A percentile compares a stretch with the other conserved stretches of the same genome.
Conservation (phyloP, 2,797 vertebrate species). For the Mormyrops attenuatus region DNA sequence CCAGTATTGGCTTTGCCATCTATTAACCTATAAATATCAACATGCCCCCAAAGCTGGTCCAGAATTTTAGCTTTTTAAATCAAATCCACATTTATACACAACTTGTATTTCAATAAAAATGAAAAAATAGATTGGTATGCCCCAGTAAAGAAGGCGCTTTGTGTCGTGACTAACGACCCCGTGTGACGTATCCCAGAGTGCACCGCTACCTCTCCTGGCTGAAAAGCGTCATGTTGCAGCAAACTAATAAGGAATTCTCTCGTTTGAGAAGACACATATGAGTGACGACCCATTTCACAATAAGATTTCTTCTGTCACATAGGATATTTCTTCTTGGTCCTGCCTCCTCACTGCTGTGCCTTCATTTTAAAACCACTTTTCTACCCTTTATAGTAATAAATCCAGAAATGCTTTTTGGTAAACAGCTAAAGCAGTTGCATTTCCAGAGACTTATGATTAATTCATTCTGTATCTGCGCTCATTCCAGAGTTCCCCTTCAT, state of each 20-base stretch:
- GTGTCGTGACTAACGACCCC: neutral
- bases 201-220: neutral
- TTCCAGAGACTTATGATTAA: neutral
- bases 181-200: neutral
- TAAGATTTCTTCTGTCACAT: neutral
- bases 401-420: neutral
- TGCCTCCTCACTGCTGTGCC: neutral
- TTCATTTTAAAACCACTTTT: conserved; percentile 4
- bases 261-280: neutral
- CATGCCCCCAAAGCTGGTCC: neutral
- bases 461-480: neutral
- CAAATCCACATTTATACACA: neutral
- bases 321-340: neutral
- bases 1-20: neutral
- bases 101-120: neutral
- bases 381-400: neutral
- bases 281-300: neutral
- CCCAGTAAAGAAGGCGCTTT: neutral
- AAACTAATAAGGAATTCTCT: neutral
- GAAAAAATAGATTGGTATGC: neutral
- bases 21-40: neutral
- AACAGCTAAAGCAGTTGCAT: neutral
- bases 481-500: neutral
- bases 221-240: neutral
- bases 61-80: neutral